Base-by-base conservation (phyloP, 23 tunicate species). In the Trididemnum clinides region DNA sequence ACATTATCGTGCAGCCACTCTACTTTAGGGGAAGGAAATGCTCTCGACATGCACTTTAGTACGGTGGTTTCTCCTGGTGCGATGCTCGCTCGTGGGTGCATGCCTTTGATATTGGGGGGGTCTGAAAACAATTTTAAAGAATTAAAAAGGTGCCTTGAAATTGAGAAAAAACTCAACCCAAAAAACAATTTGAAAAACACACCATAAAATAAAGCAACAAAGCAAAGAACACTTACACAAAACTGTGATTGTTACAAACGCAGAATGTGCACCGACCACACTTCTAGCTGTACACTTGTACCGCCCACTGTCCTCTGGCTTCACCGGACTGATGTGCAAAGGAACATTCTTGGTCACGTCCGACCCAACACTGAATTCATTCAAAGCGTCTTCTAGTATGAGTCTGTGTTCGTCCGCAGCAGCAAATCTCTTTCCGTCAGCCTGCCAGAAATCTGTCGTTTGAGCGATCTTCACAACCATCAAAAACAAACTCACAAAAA, bases 281-380 rank as follows among this genome's bases (percentile, higher is more conserved):
- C 85, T 82, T 64, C 77, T 34, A 12, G 90, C 97, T 19, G 82
- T 89, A 76, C 97, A 92, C 37, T 85, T 89, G 65, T 92, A 92
- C 33, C 82, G 84, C 27, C 97, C 97, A 2, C 88, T 87, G 25
- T 92, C 97, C n/a, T 38, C 64, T 1, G 91, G 91, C 29, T 72
- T 77, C 34, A 92, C 91, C 29, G 72, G 51, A n/a, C 30, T 49
- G 63, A 92, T 84, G 59, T 92, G 86, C 72, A 92, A 66, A 25
- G 97, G 97, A 0, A 84, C 89, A 58, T 76, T 88, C 34, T 83
- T 30, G 20, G 64, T 39, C 28, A 34, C 6, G 2, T 81, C 85
- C 28, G 2, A 2, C 28, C 6, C 27, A 26, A 73, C 1, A 12
- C 7, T 19, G 75, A 7, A 19, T 29, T 28, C 21, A 2, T 28